Base-by-base conservation (phyloP, 2,113 vertebrate genomes). In the Patagioenas fasciata region DNA sequence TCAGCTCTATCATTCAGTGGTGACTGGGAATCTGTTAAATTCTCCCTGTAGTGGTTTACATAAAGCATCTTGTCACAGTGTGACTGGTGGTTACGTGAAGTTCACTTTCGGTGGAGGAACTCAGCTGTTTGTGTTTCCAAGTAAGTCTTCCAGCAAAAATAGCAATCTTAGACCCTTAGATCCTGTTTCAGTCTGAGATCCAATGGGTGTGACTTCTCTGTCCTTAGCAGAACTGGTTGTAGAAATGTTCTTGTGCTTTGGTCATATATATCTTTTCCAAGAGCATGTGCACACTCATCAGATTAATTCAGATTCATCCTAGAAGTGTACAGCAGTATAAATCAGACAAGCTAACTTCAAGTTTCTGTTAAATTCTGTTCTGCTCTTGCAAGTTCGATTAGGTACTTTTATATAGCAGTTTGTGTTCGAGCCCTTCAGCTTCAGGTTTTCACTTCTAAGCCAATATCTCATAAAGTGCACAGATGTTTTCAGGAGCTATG, bases 141-240 rank as follows among this genome's bases (percentile, higher is more conserved):
- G 93, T 96, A 92, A 94, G 86, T 86, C 28, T 75, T 58, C 18
- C 36, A 62, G n/a, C 31, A 62, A 61, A 71, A 85, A 34, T 15
- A 85, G 29, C 4, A 36, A 36, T 56, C 58, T 82, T 5, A 54
- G 60, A 8, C 11, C 15, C 58, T 82, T 5, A 54, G 60, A 8
- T 11, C 15, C 44, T 47, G 13, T 58, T 70, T 38, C 66, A 79
- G 65, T 23, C 5, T 38, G 54, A 65, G 77, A 13, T 15, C 3
- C 64, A 56, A 13, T 3, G 15, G 48, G 2, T 48, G 31, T 0
- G 1, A 15, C 11, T 50, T 40, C 23, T 7, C 8, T 11, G 34
- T 2, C 2, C 53, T 15, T 25, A 54, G 38, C 48, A 66, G 73
- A 58, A 38, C n/a, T 65, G 79, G 40, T 3, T 10, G 8, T 26